These are phyloP conservation scores for Polypterus bichir DNA, from an alignment of 2,113 vertebrate species.

Conservation along the genomic window DNA sequence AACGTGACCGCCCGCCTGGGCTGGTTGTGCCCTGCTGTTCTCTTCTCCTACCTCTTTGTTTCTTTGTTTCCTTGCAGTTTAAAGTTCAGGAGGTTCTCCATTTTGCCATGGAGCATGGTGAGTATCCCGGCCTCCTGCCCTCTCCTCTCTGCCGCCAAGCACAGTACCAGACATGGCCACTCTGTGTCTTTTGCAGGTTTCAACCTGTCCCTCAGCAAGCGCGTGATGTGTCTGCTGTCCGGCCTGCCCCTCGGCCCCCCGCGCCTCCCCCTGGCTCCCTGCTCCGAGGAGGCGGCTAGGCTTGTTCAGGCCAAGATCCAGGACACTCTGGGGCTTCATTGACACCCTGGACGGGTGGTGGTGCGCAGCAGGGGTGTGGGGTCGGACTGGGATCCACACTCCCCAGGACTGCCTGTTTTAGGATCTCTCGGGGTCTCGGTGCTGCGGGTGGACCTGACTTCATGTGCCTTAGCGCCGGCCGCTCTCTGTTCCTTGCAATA, in stretches of 20 bases:
- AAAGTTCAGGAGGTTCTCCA: conserved; percentile 44
- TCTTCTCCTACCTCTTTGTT: not conserved
- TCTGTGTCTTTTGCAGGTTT: conserved; percentile 56
- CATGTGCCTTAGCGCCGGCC: too few relatives aligned
- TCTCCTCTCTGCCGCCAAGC: not conserved
- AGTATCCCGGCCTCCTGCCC: conserved; percentile 17
- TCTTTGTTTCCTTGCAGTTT: conserved; percentile 27
- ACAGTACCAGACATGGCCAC: not conserved
- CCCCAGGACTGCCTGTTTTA: not conserved
- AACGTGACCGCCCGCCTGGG: too few relatives aligned
- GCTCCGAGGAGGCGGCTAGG: conserved; percentile 30
- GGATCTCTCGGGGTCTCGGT: too few relatives aligned
- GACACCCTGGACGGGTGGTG: not conserved
- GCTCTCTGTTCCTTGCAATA: too few relatives aligned
- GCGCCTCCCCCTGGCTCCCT: conserved; percentile 59
- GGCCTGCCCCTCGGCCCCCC: conserved; percentile 82
- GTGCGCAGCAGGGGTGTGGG: too few relatives aligned
- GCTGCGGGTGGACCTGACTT: too few relatives aligned
- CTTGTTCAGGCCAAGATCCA: conserved; percentile 47
- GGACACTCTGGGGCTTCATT: conserved; percentile 28
- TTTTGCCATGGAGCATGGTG: conserved; percentile 35
- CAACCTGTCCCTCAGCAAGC: conserved; percentile 77
- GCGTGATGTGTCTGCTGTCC: conserved; percentile 70
- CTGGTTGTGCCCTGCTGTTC: not conserved
- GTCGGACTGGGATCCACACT: conserved; percentile 6